A percentile compares a stretch with the other conserved stretches of the same genome.
Conservation (phyloP, 2,888 invertebrate genomes). For the Panorpa germanica region DNA sequence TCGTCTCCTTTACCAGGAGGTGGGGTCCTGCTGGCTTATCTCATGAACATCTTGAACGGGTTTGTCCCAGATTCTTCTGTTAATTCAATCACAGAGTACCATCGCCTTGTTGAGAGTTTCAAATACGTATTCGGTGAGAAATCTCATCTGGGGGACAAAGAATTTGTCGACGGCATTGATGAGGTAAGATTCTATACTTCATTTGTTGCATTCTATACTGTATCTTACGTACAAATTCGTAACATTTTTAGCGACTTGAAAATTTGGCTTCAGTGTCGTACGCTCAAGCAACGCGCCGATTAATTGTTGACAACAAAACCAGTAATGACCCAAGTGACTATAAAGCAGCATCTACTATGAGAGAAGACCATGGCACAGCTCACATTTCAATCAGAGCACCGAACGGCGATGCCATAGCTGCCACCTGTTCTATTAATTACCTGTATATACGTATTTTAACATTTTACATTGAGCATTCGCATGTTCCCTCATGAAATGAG, state of each 20-base stretch:
- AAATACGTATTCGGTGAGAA: slow-evolving; percentile 83
- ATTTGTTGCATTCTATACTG: slow-evolving; percentile 1
- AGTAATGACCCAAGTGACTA: slow-evolving; percentile 48
- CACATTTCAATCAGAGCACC: slow-evolving; percentile 70
- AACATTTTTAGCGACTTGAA: not conserved
- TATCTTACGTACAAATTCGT: too few species aligned
- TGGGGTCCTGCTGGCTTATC: slow-evolving; percentile 62
- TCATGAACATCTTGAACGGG: slow-evolving; percentile 56
- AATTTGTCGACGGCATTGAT: slow-evolving; percentile 34
- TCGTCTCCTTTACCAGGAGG: slow-evolving; percentile 71
- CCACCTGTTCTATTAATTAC: slow-evolving; percentile 77
- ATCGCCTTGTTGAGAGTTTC: slow-evolving; percentile 71
- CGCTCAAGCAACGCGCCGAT: slow-evolving; percentile 29
- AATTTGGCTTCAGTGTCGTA: slow-evolving; percentile 19
- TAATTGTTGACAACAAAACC: slow-evolving; percentile 34
- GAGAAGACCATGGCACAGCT: slow-evolving; percentile 73
- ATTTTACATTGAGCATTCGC: too few species aligned
- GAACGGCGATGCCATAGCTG: slow-evolving; percentile 78
- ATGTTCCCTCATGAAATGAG: too few species aligned
- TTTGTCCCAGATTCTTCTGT: slow-evolving; percentile 23
- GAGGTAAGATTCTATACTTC: slow-evolving; percentile 28
- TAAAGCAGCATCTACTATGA: slow-evolving; percentile 40
- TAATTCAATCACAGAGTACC: slow-evolving; percentile 26
- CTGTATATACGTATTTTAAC: too few species aligned
- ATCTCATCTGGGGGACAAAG: slow-evolving; percentile 61